Conservation (phyloP, 2,113 vertebrate genomes). For the Festucalex cinctus region DNA sequence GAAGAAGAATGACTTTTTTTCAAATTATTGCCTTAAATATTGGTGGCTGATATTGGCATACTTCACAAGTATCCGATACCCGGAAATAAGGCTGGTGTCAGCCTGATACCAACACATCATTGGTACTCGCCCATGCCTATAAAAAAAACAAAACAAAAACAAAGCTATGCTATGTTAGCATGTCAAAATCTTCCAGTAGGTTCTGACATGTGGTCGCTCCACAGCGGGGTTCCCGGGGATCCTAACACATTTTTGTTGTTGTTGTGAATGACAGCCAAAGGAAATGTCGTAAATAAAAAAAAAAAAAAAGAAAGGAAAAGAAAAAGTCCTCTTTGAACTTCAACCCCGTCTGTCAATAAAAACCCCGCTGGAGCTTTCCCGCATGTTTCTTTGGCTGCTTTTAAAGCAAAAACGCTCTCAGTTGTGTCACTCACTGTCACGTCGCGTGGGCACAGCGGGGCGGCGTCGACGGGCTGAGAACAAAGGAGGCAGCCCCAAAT, state of each 20-base stretch:
- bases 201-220: background rate
- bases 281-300: background rate
- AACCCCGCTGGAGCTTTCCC: background rate
- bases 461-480: background rate
- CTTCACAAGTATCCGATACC: no score
- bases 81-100: no score
- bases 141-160: no score
- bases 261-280: background rate
- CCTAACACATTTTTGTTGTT: background rate
- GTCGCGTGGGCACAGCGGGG: background rate
- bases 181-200: background rate
- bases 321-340: slow-evolving; percentile 5
- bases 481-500: background rate
- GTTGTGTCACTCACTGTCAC: slow-evolving; percentile 5
- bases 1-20: no score
- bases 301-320: background rate
- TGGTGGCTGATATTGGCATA: no score
- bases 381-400: background rate
- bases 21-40: no score
- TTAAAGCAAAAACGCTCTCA: background rate
- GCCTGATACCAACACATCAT: no score
- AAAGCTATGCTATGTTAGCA: no score
- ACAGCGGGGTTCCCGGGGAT: background rate
- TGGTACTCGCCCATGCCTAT: no score
- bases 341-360: background rate